Percentiles rank a stretch among this genome's conserved stretches.
These are phyloP conservation scores for Galbula dea DNA, from an alignment of 2,113 vertebrate genomes.

Conservation along the genomic window DNA sequence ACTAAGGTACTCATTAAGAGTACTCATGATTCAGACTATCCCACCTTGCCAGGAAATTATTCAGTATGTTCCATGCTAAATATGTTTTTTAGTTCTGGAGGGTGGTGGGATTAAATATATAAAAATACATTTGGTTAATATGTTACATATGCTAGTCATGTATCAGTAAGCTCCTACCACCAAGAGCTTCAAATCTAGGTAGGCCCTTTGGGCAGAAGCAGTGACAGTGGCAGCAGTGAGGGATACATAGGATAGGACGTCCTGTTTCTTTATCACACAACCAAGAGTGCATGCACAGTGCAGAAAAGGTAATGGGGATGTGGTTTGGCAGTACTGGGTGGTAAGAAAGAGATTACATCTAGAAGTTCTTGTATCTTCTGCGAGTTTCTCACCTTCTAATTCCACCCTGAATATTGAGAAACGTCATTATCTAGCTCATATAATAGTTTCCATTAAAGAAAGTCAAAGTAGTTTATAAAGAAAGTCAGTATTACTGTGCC, in stretches of 20 bases:
- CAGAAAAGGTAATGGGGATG: not conserved
- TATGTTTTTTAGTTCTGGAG: not conserved
- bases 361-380: not conserved
- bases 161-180: not conserved
- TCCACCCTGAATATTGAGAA: not conserved
- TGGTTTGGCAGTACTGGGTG: not conserved
- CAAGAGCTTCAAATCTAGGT: not conserved
- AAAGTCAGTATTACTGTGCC: not conserved
- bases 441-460: not conserved
- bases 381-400: not conserved
- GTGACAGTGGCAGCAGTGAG: not conserved
- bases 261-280: not conserved
- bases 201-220: not conserved
- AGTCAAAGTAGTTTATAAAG: not conserved
- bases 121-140: not conserved
- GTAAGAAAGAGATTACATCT: not conserved
- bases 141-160: not conserved
- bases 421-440: not conserved
- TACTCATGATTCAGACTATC: not conserved
- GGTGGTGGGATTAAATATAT: not conserved
- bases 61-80: not conserved
- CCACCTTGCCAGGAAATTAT: not conserved
- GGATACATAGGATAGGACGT: rapidly evolving
- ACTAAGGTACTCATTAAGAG: not conserved
- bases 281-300: not conserved